phyloP scores from a whole-genome alignment of 2,113 vertebrate genomes.

The Leucosticte australis region DNA sequence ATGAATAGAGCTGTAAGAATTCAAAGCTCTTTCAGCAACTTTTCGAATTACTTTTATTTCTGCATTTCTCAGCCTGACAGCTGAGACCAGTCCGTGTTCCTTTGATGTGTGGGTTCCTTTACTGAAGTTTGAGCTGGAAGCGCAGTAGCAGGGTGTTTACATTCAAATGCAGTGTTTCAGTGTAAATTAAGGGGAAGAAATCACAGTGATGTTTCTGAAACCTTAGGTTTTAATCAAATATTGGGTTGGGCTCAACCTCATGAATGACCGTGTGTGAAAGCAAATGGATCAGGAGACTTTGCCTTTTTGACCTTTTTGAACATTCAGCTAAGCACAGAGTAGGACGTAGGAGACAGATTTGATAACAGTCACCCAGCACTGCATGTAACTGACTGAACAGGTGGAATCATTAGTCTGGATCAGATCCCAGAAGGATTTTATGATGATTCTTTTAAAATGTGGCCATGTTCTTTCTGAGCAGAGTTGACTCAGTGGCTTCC shows the following conservation, averaged over 20 bases:
- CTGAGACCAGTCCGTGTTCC: background rate
- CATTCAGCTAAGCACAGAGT: background rate
- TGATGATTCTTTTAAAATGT: conserved; percentile 45
- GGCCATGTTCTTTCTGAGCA: conserved; percentile 35
- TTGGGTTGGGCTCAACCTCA: background rate
- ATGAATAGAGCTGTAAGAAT: conserved; percentile 2
- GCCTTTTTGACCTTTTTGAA: conserved; percentile 3
- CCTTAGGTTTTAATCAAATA: background rate
- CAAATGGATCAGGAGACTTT: background rate
- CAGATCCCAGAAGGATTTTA: conserved; percentile 51
- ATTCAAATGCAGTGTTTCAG: background rate
- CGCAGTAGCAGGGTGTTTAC: conserved; percentile 8
- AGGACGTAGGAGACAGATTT: background rate
- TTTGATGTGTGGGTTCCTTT: background rate
- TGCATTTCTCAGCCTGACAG: background rate
- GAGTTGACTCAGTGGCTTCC: conserved; percentile 38
- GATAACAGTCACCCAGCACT: background rate
- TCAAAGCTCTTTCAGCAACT: conserved; percentile 15
- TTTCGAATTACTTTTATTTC: conserved; percentile 7
- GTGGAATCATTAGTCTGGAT: conserved; percentile 50
- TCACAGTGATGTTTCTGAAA: background rate
- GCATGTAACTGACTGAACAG: conserved; percentile 3
- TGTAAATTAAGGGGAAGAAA: background rate
- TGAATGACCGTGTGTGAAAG: background rate
- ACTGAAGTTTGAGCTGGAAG: background rate